phyloP scores from a whole-genome alignment of 2,888 invertebrate genomes.

The Cryptus viduatorius region DNA sequence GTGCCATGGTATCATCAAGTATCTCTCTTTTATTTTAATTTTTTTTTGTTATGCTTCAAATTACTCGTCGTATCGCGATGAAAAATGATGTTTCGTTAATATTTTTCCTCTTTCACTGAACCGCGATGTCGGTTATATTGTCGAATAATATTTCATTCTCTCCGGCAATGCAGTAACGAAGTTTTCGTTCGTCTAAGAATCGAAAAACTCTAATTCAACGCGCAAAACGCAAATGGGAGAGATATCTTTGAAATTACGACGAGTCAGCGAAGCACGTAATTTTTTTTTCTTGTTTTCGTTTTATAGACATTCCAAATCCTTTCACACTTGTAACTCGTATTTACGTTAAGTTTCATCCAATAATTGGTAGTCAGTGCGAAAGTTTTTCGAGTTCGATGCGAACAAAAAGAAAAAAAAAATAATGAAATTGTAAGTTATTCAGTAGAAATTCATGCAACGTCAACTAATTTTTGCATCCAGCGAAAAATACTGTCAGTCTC shows the following conservation, averaged over 20 bases:
- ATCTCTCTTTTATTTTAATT: conserved; percentile 15
- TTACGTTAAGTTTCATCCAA: conserved; percentile 36
- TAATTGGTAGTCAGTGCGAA: conserved; percentile 30
- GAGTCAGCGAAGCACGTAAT: conserved; percentile 44
- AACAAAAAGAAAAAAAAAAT: conserved; percentile 48
- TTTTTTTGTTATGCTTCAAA: conserved; percentile 4
- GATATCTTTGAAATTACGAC: conserved; percentile 8
- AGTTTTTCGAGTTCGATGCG: conserved; percentile 47
- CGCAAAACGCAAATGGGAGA: not conserved
- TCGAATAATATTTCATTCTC: conserved; percentile 55
- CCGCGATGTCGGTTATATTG: conserved; percentile 45
- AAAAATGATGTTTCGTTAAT: conserved; percentile 37
- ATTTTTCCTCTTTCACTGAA: not conserved
- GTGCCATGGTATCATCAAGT: conserved; percentile 51
- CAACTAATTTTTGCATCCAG: conserved; percentile 73
- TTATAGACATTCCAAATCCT: conserved; percentile 46
- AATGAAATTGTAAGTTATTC: conserved; percentile 20
- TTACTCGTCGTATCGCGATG: conserved; percentile 26
- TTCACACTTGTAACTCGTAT: conserved; percentile 48
- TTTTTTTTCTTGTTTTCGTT: not conserved
- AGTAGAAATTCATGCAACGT: conserved; percentile 62
- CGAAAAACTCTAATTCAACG: not conserved
- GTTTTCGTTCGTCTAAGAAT: not conserved
- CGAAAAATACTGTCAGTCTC: conserved; percentile 81
- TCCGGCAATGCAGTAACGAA: conserved; percentile 15